These are phyloP conservation scores for Cybosia mesomella DNA, from an alignment of 2,888 invertebrate species.

Conservation along the genomic window DNA sequence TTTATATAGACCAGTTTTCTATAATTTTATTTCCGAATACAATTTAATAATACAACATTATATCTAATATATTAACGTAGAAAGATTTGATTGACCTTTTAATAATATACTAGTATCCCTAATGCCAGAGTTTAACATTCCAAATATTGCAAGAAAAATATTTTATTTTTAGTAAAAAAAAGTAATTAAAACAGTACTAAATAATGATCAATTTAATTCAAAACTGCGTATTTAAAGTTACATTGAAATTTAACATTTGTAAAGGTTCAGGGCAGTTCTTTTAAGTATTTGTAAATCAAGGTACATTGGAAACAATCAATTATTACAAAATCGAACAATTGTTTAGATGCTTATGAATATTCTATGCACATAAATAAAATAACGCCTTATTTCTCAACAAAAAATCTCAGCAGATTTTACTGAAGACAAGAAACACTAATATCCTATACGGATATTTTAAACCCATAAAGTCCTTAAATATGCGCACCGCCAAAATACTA, in stretches of 20 bases:
- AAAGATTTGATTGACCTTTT: not conserved
- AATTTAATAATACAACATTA: not conserved
- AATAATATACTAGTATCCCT: not conserved
- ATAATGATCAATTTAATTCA: not conserved
- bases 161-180: not conserved
- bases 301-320: slow-evolving; percentile 32
- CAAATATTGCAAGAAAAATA: not conserved
- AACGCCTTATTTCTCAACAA: not conserved
- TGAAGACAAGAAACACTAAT: too few species aligned
- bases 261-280: slow-evolving; percentile 37
- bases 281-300: slow-evolving; percentile 26
- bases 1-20: not conserved
- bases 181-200: not conserved
- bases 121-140: not conserved
- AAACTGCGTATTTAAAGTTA: not conserved
- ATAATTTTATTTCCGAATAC: not conserved
- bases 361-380: slow-evolving; percentile 8
- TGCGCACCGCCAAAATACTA: not conserved
- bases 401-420: not conserved
- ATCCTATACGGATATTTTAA: too few species aligned
- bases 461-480: not conserved
- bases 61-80: not conserved
- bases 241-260: not conserved
- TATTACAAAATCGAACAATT: slow-evolving; percentile 37
- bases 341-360: slow-evolving; percentile 5